Evolutionary conservation across 2,888 invertebrate genomes (phyloP).

Genomic region (Azorinus chamasolen): DNA sequence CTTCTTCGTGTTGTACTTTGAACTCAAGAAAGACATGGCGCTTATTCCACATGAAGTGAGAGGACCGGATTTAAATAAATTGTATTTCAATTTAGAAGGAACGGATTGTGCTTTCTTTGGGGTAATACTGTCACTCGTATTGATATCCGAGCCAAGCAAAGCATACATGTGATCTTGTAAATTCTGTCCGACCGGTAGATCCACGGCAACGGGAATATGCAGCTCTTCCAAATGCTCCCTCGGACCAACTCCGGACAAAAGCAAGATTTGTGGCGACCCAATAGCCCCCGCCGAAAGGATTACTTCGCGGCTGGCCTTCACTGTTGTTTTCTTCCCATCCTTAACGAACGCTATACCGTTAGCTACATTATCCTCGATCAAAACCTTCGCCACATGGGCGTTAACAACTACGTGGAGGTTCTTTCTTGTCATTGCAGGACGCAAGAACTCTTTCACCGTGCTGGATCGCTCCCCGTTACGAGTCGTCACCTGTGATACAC

Average conservation of each 20-base stretch:
- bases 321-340: conserved; percentile 59
- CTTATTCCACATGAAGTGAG: conserved; percentile 15
- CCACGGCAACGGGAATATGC: conserved; percentile 78
- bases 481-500: conserved; percentile 5
- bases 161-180: conserved; percentile 78
- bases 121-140: conserved; percentile 23
- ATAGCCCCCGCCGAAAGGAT: conserved; percentile 85
- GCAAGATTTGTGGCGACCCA: conserved; percentile 84
- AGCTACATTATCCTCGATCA: conserved; percentile 65
- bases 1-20: conserved; percentile 11
- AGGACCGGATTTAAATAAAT: conserved; percentile 22
- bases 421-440: conserved; percentile 71
- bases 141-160: conserved; percentile 17
- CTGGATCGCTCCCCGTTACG: conserved; percentile 78
- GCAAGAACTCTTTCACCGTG: conserved; percentile 80
- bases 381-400: conserved; percentile 72
- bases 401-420: conserved; percentile 75
- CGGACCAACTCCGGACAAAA: conserved; percentile 86
- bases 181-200: conserved; percentile 83
- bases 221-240: conserved; percentile 79
- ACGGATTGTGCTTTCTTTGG: conserved; percentile 14
- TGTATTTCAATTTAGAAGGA: conserved; percentile 12
- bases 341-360: conserved; percentile 73
- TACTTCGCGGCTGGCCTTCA: conserved; percentile 75
- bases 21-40: conserved; percentile 29